These are phyloP conservation scores for Mythimna lalbum DNA, from an alignment of 2,888 invertebrate genomes.

Conservation along the genomic window DNA sequence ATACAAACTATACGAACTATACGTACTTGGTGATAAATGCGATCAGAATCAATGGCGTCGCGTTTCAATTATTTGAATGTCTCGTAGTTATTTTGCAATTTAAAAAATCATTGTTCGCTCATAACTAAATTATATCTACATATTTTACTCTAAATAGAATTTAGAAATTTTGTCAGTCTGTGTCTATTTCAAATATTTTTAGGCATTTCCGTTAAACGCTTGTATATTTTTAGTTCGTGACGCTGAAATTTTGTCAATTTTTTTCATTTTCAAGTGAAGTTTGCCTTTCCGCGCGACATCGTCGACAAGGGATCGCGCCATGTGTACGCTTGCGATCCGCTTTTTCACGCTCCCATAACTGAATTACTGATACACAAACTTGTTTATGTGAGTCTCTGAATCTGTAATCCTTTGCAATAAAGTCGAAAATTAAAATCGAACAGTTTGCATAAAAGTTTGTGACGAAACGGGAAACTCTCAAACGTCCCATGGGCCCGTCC, in stretches of 20 bases:
- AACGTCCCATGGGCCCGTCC: slow-evolving; percentile 66
- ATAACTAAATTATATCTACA: too few relatives aligned
- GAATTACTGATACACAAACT: slow-evolving; percentile 70
- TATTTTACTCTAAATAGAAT: too few relatives aligned
- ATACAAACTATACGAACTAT: too few relatives aligned
- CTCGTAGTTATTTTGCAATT: too few relatives aligned
- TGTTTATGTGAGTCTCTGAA: slow-evolving; percentile 29
- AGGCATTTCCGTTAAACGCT: too few relatives aligned
- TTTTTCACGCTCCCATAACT: slow-evolving; percentile 76
- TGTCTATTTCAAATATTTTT: too few relatives aligned
- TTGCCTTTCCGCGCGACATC: slow-evolving; percentile 73
- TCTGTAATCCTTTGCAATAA: slow-evolving; percentile 48
- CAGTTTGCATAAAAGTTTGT: slow-evolving; percentile 33
- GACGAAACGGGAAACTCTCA: slow-evolving; percentile 57
- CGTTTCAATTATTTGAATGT: too few relatives aligned
- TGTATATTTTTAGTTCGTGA: slow-evolving; percentile 32
- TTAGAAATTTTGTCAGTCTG: too few relatives aligned
- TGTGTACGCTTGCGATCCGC: slow-evolving; percentile 71
- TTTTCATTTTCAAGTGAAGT: slow-evolving; percentile 67
- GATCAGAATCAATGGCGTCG: too few relatives aligned
- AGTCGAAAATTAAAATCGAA: slow-evolving; percentile 42
- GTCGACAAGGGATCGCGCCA: slow-evolving; percentile 73
- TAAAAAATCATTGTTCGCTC: too few relatives aligned
- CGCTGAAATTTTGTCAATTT: slow-evolving; percentile 10
- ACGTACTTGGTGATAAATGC: too few relatives aligned